Evolutionary conservation across 2,113 vertebrate genomes (phyloP), one percentile per base, ranked within the genome.

Genomic region (Nyctereutes procyonoides): DNA sequence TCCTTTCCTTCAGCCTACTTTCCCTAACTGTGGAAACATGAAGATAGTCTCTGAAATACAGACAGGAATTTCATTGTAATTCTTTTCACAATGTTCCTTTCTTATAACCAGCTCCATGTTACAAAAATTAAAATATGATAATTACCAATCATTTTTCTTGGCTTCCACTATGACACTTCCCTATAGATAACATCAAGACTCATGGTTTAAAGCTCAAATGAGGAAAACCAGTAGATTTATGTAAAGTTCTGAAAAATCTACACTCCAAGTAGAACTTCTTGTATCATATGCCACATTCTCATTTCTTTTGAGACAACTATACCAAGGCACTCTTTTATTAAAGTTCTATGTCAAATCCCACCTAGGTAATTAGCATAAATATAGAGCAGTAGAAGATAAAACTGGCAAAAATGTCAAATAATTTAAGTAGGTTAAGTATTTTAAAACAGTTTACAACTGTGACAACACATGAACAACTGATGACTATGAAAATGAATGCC

Each of bases 71-170:
- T 38, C 24, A 87, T 62, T 83, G 15, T 38, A 87, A 89, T 86
- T 96, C 51, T 89, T 90, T n/a, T 60, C n/a, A 87, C 24, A 43
- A 56, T 62, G 2, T 69, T 67, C 24, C 8, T 53, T 30, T 87
- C 30, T 96, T 83, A 63, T 76, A 38, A 32, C 22, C 26, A 82
- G 35, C 24, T 90, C 58, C 80, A 20, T 1, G 13, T 35, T 48
- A 62, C 53, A 69, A 87, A 90, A 96, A 74, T 92, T 74, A 90
- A 74, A 87, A 79, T 51, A 12, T 53, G 96, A 65, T 56, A 88
- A 77, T 82, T 69, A 6, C 10, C 43, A 71, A 73, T 93, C 1
- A 55, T 35, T 91, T 80, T 88, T 89, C 43, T 90, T 88, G 89
- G 4, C 17, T 82, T 28, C 24, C 5, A n/a, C 30, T 30, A 24